Conservation (phyloP, 2,113 vertebrate species). For the Neopipo cinnamomea region DNA sequence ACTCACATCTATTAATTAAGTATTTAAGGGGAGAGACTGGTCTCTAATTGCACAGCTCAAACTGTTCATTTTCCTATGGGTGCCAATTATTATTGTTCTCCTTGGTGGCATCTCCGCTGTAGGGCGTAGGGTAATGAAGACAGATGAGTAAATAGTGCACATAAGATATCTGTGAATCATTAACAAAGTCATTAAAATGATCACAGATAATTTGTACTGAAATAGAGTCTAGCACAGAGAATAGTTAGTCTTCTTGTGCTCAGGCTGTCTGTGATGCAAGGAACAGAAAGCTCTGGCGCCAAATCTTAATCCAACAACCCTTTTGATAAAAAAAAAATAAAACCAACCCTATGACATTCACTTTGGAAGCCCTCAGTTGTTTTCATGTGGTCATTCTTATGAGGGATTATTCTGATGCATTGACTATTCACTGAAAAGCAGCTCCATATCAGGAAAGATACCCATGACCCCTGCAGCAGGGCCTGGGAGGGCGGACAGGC, state of each 20-base stretch:
- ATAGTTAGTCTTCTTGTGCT: neutral
- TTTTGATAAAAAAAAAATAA: neutral
- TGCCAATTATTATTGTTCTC: constrained; percentile 6
- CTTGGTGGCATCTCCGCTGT: neutral
- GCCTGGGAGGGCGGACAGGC: neutral
- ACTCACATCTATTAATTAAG: constrained; percentile 24
- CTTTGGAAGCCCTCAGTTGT: neutral
- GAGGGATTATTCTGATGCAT: neutral
- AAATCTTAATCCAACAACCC: neutral
- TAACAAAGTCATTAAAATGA: constrained; percentile 17
- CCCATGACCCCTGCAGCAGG: fast-evolving
- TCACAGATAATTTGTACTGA: neutral
- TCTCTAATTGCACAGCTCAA: neutral
- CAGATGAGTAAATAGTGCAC: constrained; percentile 22
- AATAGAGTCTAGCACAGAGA: neutral
- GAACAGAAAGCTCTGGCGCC: neutral
- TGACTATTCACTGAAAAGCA: neutral
- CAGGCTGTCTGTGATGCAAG: neutral
- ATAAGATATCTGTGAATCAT: constrained; percentile 27
- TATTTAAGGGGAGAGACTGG: neutral
- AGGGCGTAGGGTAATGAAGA: neutral
- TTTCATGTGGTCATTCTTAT: neutral
- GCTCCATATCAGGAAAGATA: neutral
- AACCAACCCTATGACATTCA: neutral
- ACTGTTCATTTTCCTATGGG: constrained; percentile 21